phyloP scores from a whole-genome alignment of 2,113 vertebrate genomes.

The Gnathonemus longibarbis region DNA sequence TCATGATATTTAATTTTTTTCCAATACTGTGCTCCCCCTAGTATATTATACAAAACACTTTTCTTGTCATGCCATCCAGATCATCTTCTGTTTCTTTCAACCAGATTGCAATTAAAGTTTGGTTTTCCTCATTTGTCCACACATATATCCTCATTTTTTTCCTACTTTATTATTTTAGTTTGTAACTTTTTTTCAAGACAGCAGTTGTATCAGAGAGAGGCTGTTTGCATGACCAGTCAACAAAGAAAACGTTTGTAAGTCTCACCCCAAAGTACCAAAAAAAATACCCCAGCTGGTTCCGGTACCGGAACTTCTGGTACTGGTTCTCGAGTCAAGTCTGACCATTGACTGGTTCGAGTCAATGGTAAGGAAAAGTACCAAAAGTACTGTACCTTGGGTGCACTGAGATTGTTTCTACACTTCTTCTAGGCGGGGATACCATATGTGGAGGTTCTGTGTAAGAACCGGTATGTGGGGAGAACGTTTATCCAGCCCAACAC shows the following conservation, averaged over 20 bases:
- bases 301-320: not conserved
- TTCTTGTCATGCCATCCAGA: too few species aligned
- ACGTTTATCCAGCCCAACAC: constrained; percentile 97
- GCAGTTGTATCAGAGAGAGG: not conserved
- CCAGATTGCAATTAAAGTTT: not conserved
- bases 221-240: not conserved
- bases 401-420: not conserved
- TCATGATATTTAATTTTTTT: too few species aligned
- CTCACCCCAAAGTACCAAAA: not conserved
- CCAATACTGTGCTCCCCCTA: too few species aligned
- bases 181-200: not conserved
- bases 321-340: too few species aligned
- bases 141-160: not conserved
- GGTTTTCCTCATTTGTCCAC: not conserved
- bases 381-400: not conserved
- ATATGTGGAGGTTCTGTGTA: constrained; percentile 91
- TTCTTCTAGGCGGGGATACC: constrained; percentile 77
- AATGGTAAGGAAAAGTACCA: not conserved
- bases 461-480: constrained; percentile 93
- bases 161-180: not conserved
- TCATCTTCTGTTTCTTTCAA: too few species aligned
- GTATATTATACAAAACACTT: too few species aligned
- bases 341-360: not conserved
- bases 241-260: not conserved
- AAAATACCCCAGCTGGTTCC: not conserved